phyloP scores from a whole-genome alignment of 2,888 invertebrate genomes.

The Chloromyia formosa region DNA sequence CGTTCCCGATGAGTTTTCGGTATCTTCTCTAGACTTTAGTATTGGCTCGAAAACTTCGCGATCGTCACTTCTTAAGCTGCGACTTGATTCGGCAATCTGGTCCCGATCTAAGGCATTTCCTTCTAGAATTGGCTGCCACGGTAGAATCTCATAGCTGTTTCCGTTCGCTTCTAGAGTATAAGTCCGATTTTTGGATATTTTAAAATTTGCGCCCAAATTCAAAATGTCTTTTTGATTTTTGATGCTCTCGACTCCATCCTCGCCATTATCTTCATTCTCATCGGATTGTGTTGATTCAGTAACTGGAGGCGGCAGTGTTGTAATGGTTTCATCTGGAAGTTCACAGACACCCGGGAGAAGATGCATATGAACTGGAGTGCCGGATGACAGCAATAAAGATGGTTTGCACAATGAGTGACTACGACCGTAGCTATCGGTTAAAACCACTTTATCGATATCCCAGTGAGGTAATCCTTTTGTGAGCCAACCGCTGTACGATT shows the following conservation, averaged over 20 bases:
- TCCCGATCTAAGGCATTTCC: conserved; percentile 65
- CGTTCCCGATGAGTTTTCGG: conserved; percentile 16
- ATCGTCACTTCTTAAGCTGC: conserved; percentile 56
- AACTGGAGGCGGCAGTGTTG: conserved; percentile 49
- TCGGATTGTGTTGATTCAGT: conserved; percentile 54
- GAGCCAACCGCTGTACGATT: conserved; percentile 90
- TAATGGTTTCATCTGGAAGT: conserved; percentile 67
- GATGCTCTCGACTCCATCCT: conserved; percentile 58
- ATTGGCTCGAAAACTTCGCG: conserved; percentile 69
- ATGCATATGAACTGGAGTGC: conserved; percentile 75
- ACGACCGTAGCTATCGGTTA: conserved; percentile 86
- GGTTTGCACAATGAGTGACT: conserved; percentile 84
- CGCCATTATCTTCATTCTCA: conserved; percentile 38
- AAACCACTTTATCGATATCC: conserved; percentile 82
- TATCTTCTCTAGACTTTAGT: conserved; percentile 58
- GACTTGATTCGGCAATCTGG: conserved; percentile 57
- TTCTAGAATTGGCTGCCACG: conserved; percentile 67
- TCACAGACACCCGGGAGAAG: conserved; percentile 82
- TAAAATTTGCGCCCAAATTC: conserved; percentile 62
- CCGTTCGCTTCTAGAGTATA: conserved; percentile 40
- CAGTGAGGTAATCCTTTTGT: conserved; percentile 83
- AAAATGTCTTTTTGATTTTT: conserved; percentile 62
- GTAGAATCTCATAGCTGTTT: conserved; percentile 60
- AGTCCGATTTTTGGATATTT: conserved; percentile 57
- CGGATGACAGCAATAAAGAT: conserved; percentile 77